phyloP scores from a whole-genome alignment of 2,797 vertebrate species.

The Anisognathus igniventris region DNA sequence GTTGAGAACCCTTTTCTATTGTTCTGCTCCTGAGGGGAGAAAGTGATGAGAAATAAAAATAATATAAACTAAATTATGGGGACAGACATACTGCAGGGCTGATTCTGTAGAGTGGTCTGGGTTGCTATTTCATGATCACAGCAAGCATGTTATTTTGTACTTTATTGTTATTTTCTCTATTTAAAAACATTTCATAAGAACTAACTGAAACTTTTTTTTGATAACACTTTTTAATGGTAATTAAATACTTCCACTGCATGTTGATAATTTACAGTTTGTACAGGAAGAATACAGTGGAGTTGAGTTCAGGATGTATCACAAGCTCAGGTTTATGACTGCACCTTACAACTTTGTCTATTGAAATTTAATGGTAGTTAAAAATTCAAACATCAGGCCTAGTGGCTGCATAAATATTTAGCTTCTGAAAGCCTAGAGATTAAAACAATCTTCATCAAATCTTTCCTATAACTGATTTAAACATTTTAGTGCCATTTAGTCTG shows the following conservation, averaged over 20 bases:
- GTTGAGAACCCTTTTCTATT: neutral
- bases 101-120: neutral
- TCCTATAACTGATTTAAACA: constrained; percentile 21
- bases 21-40: neutral
- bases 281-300: neutral
- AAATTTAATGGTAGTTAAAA: neutral
- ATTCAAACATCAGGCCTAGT: constrained; percentile 1
- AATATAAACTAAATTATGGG: neutral
- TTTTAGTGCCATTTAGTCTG: constrained; percentile 15
- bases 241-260: neutral
- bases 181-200: neutral
- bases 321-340: neutral
- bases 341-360: neutral
- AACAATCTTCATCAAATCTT: constrained; percentile 12
- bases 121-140: neutral
- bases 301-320: neutral
- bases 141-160: neutral
- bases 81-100: neutral
- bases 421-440: constrained; percentile 20
- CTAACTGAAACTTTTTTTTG: neutral
- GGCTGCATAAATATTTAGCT: constrained; percentile 49
- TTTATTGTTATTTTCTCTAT: neutral
- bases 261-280: neutral
- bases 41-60: neutral
- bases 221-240: neutral